Evolutionary conservation across 2,888 invertebrate genomes (phyloP), one percentile per base, ranked within the genome.

Genomic region (Hyposoter dolosus): DNA sequence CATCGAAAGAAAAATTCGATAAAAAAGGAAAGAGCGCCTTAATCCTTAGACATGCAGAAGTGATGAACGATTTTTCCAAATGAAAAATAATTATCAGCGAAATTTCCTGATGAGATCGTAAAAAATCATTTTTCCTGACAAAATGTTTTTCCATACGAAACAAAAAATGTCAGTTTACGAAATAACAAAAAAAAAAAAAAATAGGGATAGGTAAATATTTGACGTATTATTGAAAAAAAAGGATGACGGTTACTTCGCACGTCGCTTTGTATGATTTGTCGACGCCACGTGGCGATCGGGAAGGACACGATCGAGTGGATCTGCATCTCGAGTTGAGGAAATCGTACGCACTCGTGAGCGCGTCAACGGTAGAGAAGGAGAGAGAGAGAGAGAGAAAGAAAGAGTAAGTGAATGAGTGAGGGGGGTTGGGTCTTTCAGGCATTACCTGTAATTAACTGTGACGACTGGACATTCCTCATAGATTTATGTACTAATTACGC

Each of bases 401-500:
- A 23, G 15, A 60, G 60, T 15, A 1, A 60, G 15, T 15, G 60
- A 60, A 15, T 12, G 28, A 15, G 60, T 3, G 28, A 12, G 60
- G 82, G 83, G 80, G 78, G 80, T 89, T 88, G 87, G 85, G 87
- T 87, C 78, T 28, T 85, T 83, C 83, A 83, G 65, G 82, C 88
- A 88, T 89, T 89, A 89, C 82, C 84, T 66, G 88, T 88, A 89
- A 90, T 90, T 89, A 90, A 89, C 86, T 86, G 82, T 88, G 90
- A 90, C 89, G 87, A 83, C 82, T 75, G 72, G 81, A 83, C 89
- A 90, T 90, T 90, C 88, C 80, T 87, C 77, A 86, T 85, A 86
- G 89, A 91, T 91, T 91, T 89, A 91, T 90, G 68, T 88, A 89
- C 88, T 89, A 90, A 91, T 90, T 90, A 90, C 88, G 88, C 84